Evolutionary conservation across 1,140 invertebrate species (phyloP).

Genomic region (Trichonephila clavipes): DNA sequence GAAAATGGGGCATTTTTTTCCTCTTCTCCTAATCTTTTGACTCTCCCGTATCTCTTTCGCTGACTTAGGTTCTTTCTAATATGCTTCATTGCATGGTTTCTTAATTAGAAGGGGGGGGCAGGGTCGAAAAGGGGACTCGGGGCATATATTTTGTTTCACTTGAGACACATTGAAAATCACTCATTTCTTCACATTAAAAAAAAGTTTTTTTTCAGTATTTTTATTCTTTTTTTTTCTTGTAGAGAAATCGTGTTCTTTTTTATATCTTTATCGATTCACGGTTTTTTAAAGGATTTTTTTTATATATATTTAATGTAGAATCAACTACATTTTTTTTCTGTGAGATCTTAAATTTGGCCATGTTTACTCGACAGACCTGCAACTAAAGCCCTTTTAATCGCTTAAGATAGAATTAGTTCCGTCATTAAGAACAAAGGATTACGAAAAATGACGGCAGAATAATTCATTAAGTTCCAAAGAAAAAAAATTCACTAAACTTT

Average conservation of each 20-base stretch:
- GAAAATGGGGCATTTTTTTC: conserved; percentile 55
- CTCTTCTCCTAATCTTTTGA: conserved; percentile 39
- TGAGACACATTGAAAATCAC: conserved; percentile 62
- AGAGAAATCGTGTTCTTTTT: conserved; percentile 29
- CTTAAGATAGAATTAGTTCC: conserved; percentile 53
- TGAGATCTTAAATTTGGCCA: background rate
- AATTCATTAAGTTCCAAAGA: conserved; percentile 50
- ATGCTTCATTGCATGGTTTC: conserved; percentile 62
- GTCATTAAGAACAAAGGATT: conserved; percentile 64
- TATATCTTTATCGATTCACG: background rate
- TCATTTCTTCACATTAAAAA: conserved; percentile 7
- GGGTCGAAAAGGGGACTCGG: background rate
- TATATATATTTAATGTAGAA: background rate
- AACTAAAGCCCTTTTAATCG: conserved; percentile 56
- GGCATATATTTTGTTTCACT: conserved; percentile 65
- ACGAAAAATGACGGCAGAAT: conserved; percentile 54
- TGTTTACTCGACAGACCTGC: conserved; percentile 33
- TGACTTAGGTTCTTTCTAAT: conserved; percentile 27
- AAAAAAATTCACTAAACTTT: conserved; percentile 9
- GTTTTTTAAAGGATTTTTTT: background rate
- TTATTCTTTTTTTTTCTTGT: background rate
- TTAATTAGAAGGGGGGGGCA: conserved; percentile 47
- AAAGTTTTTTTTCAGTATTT: conserved; percentile 8
- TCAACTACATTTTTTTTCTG: background rate
- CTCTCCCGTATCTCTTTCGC: conserved; percentile 9